Conservation (phyloP, 2,888 invertebrate species). For the Zootermopsis nevadensis region DNA sequence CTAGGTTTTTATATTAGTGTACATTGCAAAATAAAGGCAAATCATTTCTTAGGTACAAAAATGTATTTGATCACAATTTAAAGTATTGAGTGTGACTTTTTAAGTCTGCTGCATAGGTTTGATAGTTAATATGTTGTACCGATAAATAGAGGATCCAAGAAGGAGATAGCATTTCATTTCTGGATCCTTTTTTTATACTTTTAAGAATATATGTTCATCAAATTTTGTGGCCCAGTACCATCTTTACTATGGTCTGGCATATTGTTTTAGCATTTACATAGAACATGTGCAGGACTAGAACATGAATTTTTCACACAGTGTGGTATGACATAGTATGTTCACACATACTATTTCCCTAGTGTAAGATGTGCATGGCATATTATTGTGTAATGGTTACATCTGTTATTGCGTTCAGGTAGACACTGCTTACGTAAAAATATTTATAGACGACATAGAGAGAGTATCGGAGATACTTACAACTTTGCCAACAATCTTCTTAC, state of each 20-base stretch:
- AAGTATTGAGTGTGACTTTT: constrained; percentile 1
- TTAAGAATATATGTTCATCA: not conserved
- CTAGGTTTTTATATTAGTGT: no score
- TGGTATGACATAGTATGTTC: no score
- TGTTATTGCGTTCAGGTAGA: no score
- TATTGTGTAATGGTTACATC: no score
- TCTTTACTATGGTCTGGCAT: constrained; percentile 7
- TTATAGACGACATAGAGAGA: no score
- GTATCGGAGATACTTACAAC: no score
- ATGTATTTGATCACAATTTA: no score
- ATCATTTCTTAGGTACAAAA: constrained; percentile 1
- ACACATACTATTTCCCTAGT: no score
- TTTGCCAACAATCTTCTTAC: no score
- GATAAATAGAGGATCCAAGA: not conserved
- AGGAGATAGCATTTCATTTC: not conserved
- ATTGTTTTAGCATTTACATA: constrained; percentile 35
- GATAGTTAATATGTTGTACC: not conserved
- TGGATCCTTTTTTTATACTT: not conserved
- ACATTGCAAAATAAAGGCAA: not conserved
- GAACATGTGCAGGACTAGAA: not conserved
- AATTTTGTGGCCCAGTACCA: not conserved
- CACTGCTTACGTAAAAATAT: no score
- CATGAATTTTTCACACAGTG: not conserved
- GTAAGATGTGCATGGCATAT: no score
- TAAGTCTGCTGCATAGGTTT: not conserved